These are phyloP conservation scores for Monopterus albus DNA, from an alignment of 2,113 vertebrate genomes.

Conservation along the genomic window DNA sequence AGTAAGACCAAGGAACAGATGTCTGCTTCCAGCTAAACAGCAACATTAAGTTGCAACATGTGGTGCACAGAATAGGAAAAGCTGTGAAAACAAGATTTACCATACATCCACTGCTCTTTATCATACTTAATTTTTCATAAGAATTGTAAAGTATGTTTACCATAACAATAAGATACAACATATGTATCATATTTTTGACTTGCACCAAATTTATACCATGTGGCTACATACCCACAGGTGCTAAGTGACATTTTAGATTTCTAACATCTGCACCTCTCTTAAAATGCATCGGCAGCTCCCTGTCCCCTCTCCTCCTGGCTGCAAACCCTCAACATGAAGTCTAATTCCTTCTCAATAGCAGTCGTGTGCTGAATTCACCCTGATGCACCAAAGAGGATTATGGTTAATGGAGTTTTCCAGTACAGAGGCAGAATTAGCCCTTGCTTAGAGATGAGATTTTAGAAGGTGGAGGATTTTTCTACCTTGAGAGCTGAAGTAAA, in stretches of 20 bases:
- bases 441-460: constrained; percentile 39
- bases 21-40: constrained; percentile 10
- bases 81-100: neutral
- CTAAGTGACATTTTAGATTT: constrained; percentile 30
- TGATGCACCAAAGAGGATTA: constrained; percentile 42
- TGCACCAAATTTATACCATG: no score
- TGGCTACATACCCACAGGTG: no score
- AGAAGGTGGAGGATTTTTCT: constrained; percentile 1
- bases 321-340: constrained; percentile 24
- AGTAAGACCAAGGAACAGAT: constrained; percentile 25
- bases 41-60: constrained; percentile 22
- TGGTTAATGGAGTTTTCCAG: constrained; percentile 60
- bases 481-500: constrained; percentile 8
- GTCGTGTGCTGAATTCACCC: constrained; percentile 34
- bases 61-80: neutral
- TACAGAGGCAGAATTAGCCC: constrained; percentile 47
- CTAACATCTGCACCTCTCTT: constrained; percentile 16
- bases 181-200: neutral
- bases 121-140: neutral
- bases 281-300: constrained; percentile 18
- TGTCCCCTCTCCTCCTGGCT: constrained; percentile 4
- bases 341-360: constrained; percentile 49
- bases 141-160: no score
- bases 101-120: neutral
- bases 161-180: no score